Evolutionary conservation across 1,140 invertebrate genomes (phyloP).

Genomic region (Drosophila arawakana): DNA sequence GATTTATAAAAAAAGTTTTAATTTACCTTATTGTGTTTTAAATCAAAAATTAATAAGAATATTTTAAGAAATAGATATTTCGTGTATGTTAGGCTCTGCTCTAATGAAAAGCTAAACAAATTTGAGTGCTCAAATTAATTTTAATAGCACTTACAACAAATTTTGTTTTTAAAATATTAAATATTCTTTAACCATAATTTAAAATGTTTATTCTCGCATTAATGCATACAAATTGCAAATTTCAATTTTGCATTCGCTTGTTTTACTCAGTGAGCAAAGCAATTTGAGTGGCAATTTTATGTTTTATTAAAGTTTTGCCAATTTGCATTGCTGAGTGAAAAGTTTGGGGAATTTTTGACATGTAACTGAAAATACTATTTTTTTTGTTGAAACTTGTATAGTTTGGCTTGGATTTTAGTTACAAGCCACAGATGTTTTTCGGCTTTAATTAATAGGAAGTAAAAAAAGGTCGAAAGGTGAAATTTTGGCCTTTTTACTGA

Average conservation of each 20-base stretch:
- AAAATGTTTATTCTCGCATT: background rate
- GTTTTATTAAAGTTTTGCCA: background rate
- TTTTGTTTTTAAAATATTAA: background rate
- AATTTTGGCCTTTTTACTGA: conserved; percentile 16
- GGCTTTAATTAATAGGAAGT: conserved; percentile 58
- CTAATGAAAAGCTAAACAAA: too few relatives aligned
- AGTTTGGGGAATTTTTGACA: background rate
- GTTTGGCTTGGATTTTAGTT: conserved; percentile 11
- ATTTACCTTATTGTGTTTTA: too few relatives aligned
- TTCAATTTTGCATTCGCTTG: background rate
- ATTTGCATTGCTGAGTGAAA: too few relatives aligned
- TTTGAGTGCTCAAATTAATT: too few relatives aligned
- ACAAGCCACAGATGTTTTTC: conserved; percentile 42
- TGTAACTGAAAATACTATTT: background rate
- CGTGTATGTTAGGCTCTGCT: too few relatives aligned
- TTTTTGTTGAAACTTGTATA: background rate
- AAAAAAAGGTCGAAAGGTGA: conserved; percentile 5
- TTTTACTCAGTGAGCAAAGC: background rate
- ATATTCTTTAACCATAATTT: background rate
- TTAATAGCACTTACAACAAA: too few relatives aligned
- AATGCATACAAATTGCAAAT: background rate
- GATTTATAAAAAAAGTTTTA: too few relatives aligned
- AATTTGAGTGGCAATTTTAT: background rate
- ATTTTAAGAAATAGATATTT: too few relatives aligned
- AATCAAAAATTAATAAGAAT: too few relatives aligned